Conservation (phyloP, 2,888 invertebrate species). For the Pandemis cinnamomeana region DNA sequence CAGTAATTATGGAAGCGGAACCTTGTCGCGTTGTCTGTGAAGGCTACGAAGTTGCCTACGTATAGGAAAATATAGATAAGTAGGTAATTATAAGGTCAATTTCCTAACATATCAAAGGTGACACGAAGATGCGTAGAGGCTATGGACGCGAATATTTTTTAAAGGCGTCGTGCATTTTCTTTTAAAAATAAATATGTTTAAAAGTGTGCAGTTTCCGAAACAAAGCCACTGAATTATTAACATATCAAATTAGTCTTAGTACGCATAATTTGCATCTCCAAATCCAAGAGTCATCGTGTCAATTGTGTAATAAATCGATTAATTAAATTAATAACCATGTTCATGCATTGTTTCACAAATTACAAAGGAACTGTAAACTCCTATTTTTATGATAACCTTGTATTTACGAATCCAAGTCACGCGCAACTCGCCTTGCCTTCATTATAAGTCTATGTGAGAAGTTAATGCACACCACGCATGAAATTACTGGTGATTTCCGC, state of each 20-base stretch:
- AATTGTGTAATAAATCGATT: no score
- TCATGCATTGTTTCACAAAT: not conserved
- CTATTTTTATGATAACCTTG: not conserved
- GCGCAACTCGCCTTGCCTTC: not conserved
- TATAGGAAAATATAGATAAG: not conserved
- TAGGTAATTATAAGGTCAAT: not conserved
- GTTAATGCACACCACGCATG: not conserved
- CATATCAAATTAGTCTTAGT: no score
- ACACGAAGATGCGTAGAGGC: not conserved
- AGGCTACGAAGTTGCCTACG: conserved; percentile 13
- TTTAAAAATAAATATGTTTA: no score
- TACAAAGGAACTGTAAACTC: not conserved
- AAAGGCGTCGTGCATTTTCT: no score
- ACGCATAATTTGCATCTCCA: not conserved
- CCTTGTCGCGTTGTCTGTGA: conserved; percentile 5
- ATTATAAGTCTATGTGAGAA: not conserved
- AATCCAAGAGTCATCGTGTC: no score
- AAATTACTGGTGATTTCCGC: not conserved
- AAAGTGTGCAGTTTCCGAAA: no score
- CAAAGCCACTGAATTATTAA: no score
- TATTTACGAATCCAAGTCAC: not conserved
- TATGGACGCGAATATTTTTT: no score
- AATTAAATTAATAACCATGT: no score
- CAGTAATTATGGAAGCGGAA: conserved; percentile 12
- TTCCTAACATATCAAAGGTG: not conserved